phyloP scores from a whole-genome alignment of 2,888 invertebrate genomes.

The Acanthosoma haemorrhoidale region DNA sequence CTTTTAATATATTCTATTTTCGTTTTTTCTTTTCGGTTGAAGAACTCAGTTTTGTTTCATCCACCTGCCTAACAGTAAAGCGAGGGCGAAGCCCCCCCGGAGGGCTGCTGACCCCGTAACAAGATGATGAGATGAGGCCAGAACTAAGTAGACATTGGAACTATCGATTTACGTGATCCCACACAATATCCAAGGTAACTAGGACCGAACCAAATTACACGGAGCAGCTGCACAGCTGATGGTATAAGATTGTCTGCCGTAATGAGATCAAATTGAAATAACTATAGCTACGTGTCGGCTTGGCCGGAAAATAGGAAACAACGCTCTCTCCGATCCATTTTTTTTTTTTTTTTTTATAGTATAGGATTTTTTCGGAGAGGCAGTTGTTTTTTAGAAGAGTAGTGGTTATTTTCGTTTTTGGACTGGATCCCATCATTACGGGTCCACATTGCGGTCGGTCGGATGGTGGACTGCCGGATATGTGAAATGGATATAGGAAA shows the following conservation, averaged over 20 bases:
- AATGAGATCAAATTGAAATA: conserved; percentile 30
- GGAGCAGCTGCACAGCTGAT: conserved; percentile 1
- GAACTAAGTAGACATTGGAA: background rate
- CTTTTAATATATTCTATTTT: too few species aligned
- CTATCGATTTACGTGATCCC: conserved; percentile 14
- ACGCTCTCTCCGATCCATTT: background rate
- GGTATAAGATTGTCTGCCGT: conserved; percentile 25
- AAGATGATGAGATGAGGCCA: conserved; percentile 5
- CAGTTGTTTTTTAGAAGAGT: too few species aligned
- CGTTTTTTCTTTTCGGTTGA: too few species aligned
- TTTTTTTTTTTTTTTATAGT: background rate
- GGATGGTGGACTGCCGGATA: background rate
- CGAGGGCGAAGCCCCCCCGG: background rate
- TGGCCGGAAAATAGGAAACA: conserved; percentile 25
- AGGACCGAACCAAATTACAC: background rate
- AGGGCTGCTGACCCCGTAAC: background rate
- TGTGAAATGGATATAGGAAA: conserved; percentile 12
- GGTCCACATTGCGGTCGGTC: background rate
- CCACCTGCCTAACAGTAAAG: too few species aligned
- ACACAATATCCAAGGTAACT: conserved; percentile 12
- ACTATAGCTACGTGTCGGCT: conserved; percentile 20
- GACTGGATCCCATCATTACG: background rate
- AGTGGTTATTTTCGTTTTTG: background rate
- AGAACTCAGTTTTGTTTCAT: too few species aligned
- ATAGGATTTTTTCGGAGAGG: background rate